Evolutionary conservation across 2,797 vertebrate species (phyloP).

Genomic region (Apodemus agrarius): DNA sequence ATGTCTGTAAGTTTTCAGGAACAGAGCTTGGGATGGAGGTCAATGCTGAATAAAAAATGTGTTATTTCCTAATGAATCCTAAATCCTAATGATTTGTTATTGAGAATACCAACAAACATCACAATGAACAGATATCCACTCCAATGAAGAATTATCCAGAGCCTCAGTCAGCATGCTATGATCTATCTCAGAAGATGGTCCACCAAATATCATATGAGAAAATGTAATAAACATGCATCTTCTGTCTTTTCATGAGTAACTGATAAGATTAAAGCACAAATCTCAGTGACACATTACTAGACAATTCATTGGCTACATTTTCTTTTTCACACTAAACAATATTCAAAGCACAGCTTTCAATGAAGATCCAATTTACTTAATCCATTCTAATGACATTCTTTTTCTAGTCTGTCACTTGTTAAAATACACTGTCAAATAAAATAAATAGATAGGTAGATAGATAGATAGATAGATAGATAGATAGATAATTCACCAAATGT

Average conservation of each 20-base stretch:
- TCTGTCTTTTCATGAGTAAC: neutral
- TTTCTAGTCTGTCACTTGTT: neutral
- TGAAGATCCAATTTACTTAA: neutral
- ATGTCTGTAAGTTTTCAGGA: neutral
- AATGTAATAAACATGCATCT: neutral
- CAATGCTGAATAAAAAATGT: neutral
- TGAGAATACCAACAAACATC: neutral
- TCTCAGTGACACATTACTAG: neutral
- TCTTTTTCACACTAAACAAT: neutral
- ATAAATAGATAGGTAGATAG: neutral
- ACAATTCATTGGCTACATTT: neutral
- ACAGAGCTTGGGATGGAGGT: neutral
- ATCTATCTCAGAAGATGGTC: neutral
- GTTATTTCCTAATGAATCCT: neutral
- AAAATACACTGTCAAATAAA: neutral
- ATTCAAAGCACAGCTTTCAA: neutral
- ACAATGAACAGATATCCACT: neutral
- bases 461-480: neutral
- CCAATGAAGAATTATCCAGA: neutral
- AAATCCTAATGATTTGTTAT: neutral
- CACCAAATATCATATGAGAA: neutral
- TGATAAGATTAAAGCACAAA: slow-evolving; percentile 8
- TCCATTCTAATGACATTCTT: neutral
- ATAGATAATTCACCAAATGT: neutral
- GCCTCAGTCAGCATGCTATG: neutral